phyloP scores from a whole-genome alignment of 1,140 invertebrate genomes.

The Galleria mellonella region DNA sequence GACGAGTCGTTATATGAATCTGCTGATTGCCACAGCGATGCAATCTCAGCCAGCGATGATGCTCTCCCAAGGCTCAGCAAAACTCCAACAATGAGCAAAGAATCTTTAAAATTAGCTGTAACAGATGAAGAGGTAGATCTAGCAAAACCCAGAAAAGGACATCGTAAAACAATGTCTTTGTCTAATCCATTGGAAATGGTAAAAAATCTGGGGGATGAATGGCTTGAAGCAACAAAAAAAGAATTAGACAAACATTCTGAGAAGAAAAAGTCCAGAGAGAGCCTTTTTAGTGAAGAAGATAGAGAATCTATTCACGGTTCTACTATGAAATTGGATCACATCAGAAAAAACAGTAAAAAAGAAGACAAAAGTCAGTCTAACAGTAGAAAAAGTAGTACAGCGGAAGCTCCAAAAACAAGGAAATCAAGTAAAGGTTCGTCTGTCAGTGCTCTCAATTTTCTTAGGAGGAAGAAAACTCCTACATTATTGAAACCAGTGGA shows the following conservation, averaged over 20 bases:
- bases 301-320: conserved; percentile 58
- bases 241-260: conserved; percentile 61
- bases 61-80: conserved; percentile 48
- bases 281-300: conserved; percentile 65
- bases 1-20: conserved; percentile 66
- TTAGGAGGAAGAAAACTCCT: conserved; percentile 61
- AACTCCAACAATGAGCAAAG: conserved; percentile 62
- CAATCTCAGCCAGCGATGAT: conserved; percentile 66
- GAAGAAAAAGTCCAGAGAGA: conserved; percentile 66
- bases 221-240: conserved; percentile 56
- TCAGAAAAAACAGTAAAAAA: conserved; percentile 60
- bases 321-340: conserved; percentile 49
- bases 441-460: conserved; percentile 59
- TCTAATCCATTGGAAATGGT: conserved; percentile 81
- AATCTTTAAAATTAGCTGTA: conserved; percentile 58
- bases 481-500: conserved; percentile 53
- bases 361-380: conserved; percentile 44
- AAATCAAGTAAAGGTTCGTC: conserved; percentile 63
- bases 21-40: conserved; percentile 61
- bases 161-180: conserved; percentile 88
- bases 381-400: conserved; percentile 41
- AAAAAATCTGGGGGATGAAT: conserved; percentile 63
- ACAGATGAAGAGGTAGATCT: conserved; percentile 61
- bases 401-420: conserved; percentile 51
- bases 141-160: conserved; percentile 46